Evolutionary conservation across 2,113 vertebrate species (phyloP).

Genomic region (Xenopus tropicalis): UCB_Xtro_10.0 CM004452.2:9403001-9403500

Average conservation of each 20-base stretch:
- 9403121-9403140: slow-evolving; percentile 35
- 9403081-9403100: slow-evolving; percentile 36
- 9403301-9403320: background rate
- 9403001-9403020: too few species aligned
- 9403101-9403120: slow-evolving; percentile 41
- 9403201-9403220: background rate
- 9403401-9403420: background rate
- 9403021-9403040: too few species aligned
- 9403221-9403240: background rate
- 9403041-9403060: background rate
- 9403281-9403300: background rate
- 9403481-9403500: background rate
- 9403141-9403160: slow-evolving; percentile 35
- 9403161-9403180: slow-evolving; percentile 20
- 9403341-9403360: background rate
- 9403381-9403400: background rate
- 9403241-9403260: too few species aligned
- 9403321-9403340: slow-evolving; percentile 1
- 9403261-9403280: too few species aligned
- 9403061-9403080: slow-evolving; percentile 29
- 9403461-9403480: slow-evolving; percentile 17
- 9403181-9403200: slow-evolving; percentile 6
- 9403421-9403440: too few species aligned
- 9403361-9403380: background rate
- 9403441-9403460: background rate